A percentile compares a stretch with the other conserved stretches of the same genome.
Evolutionary conservation across 2,113 vertebrate genomes (phyloP).

Genomic region (Anhinga rufa): DNA sequence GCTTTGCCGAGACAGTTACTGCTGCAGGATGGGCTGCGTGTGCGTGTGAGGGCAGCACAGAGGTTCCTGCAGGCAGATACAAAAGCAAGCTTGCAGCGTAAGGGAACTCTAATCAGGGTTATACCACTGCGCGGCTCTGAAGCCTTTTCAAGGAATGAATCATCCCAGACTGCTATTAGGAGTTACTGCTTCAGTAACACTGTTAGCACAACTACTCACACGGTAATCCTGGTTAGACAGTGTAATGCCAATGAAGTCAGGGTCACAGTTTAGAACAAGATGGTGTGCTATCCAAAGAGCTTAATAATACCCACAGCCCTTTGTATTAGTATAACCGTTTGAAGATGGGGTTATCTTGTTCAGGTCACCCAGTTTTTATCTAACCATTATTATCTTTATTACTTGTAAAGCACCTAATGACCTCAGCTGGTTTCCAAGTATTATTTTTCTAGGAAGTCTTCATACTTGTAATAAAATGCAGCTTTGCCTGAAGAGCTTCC

Average conservation of each 20-base stretch:
- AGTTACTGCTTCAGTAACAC: neutral
- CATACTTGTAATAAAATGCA: neutral
- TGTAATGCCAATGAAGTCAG: neutral
- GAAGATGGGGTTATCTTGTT: neutral
- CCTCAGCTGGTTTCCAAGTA: neutral
- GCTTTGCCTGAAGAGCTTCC: neutral
- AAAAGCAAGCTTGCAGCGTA: neutral
- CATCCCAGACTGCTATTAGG: neutral
- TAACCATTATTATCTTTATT: neutral
- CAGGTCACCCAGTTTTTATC: neutral
- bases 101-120: neutral
- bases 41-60: neutral
- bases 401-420: neutral
- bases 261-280: neutral
- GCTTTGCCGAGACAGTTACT: neutral
- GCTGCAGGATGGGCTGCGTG: neutral
- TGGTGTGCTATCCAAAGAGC: neutral
- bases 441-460: neutral
- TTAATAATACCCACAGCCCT: neutral
- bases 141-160: neutral
- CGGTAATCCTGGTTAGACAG: neutral
- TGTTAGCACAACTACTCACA: neutral
- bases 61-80: neutral
- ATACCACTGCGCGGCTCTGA: neutral
- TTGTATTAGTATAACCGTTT: neutral